Base-by-base conservation (phyloP, 2,113 vertebrate genomes). In the Brachyhypopomus occidentalis region DNA sequence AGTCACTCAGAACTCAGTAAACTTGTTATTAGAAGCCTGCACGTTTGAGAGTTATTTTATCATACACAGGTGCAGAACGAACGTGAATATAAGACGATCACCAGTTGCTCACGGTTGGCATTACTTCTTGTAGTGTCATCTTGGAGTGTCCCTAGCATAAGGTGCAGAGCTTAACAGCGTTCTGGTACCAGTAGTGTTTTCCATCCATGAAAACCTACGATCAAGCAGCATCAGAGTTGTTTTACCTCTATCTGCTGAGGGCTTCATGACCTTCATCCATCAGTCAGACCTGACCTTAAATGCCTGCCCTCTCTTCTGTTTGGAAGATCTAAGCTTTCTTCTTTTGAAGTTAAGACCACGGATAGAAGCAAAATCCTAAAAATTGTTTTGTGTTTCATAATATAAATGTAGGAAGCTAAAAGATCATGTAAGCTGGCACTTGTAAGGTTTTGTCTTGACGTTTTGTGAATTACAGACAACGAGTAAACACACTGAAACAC, bases 211-310 rank as follows among this genome's bases (percentile, higher is more conserved):
- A 55, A 22, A 55, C 22, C 20, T 7, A 52, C 27, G 55, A 20
- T 30, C 19, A 19, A 55, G n/a, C 52, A 69, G 63, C 48, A 69
- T 56, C 30, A 56, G 55, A 22, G 34, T n/a, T 58, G 34, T n/a
- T 58, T 38, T 64, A 17, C 56, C 56, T 62, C 79, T 34, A 36
- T 81, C 80, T 34, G 55, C 36, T 0, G 63, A 80, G 45, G 75
- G 34, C 19, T 70, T 70, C 75, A 36, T 59, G 69, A 59, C 17
- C 72, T 3, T 76, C 52, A 70, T 81, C 63, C 30, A 81, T 81
- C 67, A 81, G 74, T 59, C 79, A 75, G 27, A 75, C 5, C 34
- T 25, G 25, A 58, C 60, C 52, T 23, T 56, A 14, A 23, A 25
- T 19, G n/a, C 34, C 22, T 25, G 17, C 72, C 78, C 63, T 19